Evolutionary conservation across 2,113 vertebrate genomes (phyloP).

Genomic region (Brachyhypopomus gauderio): DNA sequence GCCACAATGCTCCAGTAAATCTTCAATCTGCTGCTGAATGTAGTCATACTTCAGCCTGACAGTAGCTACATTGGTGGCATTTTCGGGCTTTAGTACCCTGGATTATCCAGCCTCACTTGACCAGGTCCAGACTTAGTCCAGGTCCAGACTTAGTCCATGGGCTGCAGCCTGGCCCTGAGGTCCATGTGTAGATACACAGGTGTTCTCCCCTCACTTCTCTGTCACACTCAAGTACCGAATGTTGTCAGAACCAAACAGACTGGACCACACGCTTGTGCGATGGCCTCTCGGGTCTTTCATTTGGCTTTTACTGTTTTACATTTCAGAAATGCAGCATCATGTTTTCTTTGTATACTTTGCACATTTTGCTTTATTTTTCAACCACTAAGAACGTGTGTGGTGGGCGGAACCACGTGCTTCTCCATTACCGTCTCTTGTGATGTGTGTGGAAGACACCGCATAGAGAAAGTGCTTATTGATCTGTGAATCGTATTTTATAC

Average conservation of each 20-base stretch:
- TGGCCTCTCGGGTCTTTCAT: background rate
- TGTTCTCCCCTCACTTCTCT: too few species aligned
- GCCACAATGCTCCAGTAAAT: too few species aligned
- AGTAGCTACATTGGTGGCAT: too few species aligned
- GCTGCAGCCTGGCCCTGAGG: too few species aligned
- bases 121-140: too few species aligned
- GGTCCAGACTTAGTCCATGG: too few species aligned
- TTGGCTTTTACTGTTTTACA: slow-evolving; percentile 3
- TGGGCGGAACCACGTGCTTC: background rate
- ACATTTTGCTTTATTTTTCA: background rate
- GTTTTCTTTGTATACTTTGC: slow-evolving; percentile 35
- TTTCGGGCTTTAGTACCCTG: too few species aligned
- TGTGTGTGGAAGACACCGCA: background rate
- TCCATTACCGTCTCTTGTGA: background rate
- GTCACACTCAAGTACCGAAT: too few species aligned
- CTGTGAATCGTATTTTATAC: slow-evolving; percentile 42
- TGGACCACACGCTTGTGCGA: background rate
- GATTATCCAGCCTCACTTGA: too few species aligned
- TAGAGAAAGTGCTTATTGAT: slow-evolving; percentile 17
- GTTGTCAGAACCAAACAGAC: background rate
- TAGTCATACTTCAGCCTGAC: too few species aligned
- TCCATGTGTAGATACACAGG: too few species aligned
- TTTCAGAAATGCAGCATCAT: background rate
- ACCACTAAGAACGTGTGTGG: slow-evolving; percentile 15
- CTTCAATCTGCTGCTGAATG: too few species aligned